phyloP scores from a whole-genome alignment of 2,888 invertebrate species.

The Dolomedes plantarius region DNA sequence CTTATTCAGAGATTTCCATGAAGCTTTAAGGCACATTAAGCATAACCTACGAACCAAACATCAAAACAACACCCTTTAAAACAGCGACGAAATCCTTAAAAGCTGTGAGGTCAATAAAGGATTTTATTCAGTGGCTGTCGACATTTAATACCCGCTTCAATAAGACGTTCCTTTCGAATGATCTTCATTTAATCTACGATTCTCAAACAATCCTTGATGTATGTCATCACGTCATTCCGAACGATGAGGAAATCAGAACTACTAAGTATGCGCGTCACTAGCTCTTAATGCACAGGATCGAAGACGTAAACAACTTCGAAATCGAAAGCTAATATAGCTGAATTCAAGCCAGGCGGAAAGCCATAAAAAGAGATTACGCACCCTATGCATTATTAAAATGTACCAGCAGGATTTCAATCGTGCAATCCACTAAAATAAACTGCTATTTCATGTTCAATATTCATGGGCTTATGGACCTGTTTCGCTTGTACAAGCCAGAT shows the following conservation, averaged over 20 bases:
- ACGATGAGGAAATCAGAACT: not conserved
- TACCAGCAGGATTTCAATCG: not conserved
- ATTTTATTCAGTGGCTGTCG: not conserved
- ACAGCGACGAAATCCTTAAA: too few relatives aligned
- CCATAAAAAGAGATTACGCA: slow-evolving; percentile 3
- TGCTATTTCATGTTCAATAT: too few relatives aligned
- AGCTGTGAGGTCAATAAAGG: not conserved
- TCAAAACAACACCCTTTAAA: too few relatives aligned
- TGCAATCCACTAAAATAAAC: not conserved
- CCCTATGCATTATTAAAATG: not conserved
- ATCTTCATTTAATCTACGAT: not conserved
- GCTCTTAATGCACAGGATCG: not conserved
- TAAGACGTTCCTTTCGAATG: not conserved
- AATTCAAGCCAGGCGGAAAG: not conserved
- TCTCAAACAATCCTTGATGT: not conserved
- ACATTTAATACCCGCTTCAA: not conserved
- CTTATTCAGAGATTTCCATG: too few relatives aligned
- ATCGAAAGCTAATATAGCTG: not conserved
- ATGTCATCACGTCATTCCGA: not conserved
- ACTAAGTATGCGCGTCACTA: slow-evolving; percentile 4
- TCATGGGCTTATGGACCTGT: too few relatives aligned
- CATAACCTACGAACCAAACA: too few relatives aligned
- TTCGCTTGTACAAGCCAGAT: too few relatives aligned
- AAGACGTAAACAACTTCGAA: not conserved
- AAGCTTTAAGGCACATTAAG: too few relatives aligned